Percentiles rank a stretch among this genome's conserved stretches.
These are phyloP conservation scores for Parauchenoglanis ngamensis DNA, from an alignment of 2,797 vertebrate species.

Conservation along the genomic window DNA sequence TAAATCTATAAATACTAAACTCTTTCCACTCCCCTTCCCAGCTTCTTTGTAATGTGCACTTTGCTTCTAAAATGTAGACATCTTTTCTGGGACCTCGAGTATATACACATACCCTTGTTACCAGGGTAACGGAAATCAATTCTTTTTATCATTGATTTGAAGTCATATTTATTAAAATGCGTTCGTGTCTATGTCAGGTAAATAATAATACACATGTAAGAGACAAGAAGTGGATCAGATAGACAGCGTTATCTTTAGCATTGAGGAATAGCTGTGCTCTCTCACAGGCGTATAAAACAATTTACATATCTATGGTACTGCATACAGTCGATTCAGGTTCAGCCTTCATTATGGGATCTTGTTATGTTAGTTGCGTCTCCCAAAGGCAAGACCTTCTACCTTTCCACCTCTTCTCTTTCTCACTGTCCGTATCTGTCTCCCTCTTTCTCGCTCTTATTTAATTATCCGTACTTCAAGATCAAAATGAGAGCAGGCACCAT, in stretches of 20 bases:
- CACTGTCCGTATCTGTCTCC: neutral
- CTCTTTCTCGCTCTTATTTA: slow-evolving; percentile 39
- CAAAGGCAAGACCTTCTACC: neutral
- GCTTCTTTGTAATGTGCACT: slow-evolving; percentile 1
- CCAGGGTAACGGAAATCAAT: slow-evolving; percentile 62
- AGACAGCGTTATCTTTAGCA: neutral
- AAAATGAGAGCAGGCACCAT: slow-evolving; percentile 56
- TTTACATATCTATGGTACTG: neutral
- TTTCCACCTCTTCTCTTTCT: neutral
- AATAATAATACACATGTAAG: slow-evolving; percentile 42
- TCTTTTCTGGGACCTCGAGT: neutral
- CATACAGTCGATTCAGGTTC: neutral
- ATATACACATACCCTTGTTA: slow-evolving; percentile 49
- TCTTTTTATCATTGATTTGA: slow-evolving; percentile 56
- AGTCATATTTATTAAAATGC: slow-evolving; percentile 58
- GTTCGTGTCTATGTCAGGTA: slow-evolving; percentile 32
- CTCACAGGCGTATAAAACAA: too few species aligned
- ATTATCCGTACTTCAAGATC: slow-evolving; percentile 54
- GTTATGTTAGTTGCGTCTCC: neutral
- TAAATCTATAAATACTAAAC: slow-evolving; percentile 27
- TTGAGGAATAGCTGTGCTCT: neutral
- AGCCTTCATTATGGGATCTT: neutral
- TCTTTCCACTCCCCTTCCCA: neutral
- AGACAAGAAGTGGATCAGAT: slow-evolving; percentile 41
- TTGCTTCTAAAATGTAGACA: slow-evolving; percentile 25